A percentile compares a stretch with the other conserved stretches of the same genome.
These are phyloP conservation scores for Orchestes rusci DNA, from an alignment of 2,888 invertebrate species.

Conservation along the genomic window DNA sequence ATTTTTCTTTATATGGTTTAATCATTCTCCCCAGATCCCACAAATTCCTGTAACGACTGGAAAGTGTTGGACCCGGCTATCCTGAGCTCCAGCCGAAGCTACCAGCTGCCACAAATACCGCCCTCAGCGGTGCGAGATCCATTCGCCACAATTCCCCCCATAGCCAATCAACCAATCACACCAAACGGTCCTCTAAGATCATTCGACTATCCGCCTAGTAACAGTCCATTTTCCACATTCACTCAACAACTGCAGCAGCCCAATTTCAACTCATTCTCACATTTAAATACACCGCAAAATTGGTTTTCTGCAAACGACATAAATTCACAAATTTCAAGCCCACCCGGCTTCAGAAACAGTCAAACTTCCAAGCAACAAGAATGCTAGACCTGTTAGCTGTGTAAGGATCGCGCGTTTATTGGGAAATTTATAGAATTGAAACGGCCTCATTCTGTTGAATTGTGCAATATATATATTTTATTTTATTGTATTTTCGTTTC, in stretches of 20 bases:
- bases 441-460: slow-evolving; percentile 10
- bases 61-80: slow-evolving; percentile 91
- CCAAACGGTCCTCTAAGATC: slow-evolving; percentile 29
- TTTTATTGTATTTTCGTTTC: slow-evolving; percentile 6
- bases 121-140: slow-evolving; percentile 37
- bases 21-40: slow-evolving; percentile 47
- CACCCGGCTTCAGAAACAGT: slow-evolving; percentile 43
- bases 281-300: slow-evolving; percentile 33
- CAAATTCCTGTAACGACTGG: slow-evolving; percentile 69
- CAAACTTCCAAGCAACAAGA: slow-evolving; percentile 41
- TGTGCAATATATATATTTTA: slow-evolving; percentile 17
- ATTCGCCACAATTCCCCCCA: slow-evolving; percentile 13
- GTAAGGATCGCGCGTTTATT: slow-evolving; percentile 18
- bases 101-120: slow-evolving; percentile 41
- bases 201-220: slow-evolving; percentile 30
- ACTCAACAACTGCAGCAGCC: slow-evolving; percentile 19
- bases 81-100: slow-evolving; percentile 63
- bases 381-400: slow-evolving; percentile 33
- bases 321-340: slow-evolving; percentile 42
- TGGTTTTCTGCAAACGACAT: slow-evolving; percentile 41
- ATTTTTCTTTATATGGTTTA: no score
- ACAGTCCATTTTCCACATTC: slow-evolving; percentile 18
- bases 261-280: slow-evolving; percentile 30
- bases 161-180: slow-evolving; percentile 39
- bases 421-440: slow-evolving; percentile 14